Base-by-base conservation (phyloP, 92 coral and sea anemone genomes). In the Palythoa heliodiscus region DNA sequence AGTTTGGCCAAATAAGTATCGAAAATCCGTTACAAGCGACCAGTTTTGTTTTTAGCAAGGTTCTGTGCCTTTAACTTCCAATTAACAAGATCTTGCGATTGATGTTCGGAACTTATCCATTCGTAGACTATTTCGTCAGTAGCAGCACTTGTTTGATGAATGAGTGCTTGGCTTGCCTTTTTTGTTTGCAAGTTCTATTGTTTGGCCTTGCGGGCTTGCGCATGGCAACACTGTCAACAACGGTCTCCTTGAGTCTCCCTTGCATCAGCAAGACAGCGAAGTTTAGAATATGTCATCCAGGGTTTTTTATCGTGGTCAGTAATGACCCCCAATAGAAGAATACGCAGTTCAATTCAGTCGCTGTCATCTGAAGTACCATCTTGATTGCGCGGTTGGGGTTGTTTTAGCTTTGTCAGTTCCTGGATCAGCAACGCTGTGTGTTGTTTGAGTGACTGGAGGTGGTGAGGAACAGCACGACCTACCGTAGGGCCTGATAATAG, bases 381-480 rank as follows among this genome's bases (percentile, higher is more conserved):
- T 80, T 47, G 53, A 19, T 61, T 14, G 38, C 47, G 75, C 1
- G 84, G 84, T 67, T 80, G 61, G 13, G 98, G 98, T 57, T 93
- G 91, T 20, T 87, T 82, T 48, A 97, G 89, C 55, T 94, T 97
- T 23, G 91, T 88, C 43, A 97, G 87, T 77, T 93, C 99, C 54
- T 91, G 93, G 19, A 88, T 77, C 14, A 97, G 91, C 19, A 87
- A 92, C 39, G 95, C 93, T 1, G 99, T 94, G 89, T 93, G 92
- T 77, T 95, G 99, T 85, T 93, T 89, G 52, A 97, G 89, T 5
- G 98, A 93, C 75, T 97, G 98, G 20, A 97, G 83, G 71, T 97
- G 98, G 70, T 97, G 99, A 13, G 98, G 72, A 22, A 95, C 92
- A 4, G 98, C 95, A 17, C 99, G 91, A 76, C 98, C 94, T 0